Conservation (phyloP, 2,888 invertebrate genomes). For the Catocala fraxini region DNA sequence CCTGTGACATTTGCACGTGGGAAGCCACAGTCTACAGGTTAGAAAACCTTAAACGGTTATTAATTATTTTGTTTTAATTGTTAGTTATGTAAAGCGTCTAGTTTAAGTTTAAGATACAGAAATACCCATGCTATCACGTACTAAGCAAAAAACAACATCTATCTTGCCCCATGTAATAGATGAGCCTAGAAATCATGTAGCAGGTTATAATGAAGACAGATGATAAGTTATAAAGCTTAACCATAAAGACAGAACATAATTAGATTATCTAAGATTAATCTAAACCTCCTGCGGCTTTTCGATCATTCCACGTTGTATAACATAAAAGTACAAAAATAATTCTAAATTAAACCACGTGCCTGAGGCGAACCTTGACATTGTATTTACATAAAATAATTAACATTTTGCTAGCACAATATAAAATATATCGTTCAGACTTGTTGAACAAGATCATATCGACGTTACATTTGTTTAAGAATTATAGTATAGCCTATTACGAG, state of each 20-base stretch:
- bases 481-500: conserved; percentile 38
- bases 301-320: conserved; percentile 17
- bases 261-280: conserved; percentile 39
- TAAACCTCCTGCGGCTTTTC: conserved; percentile 14
- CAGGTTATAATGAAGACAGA: not conserved
- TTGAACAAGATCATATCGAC: conserved; percentile 41
- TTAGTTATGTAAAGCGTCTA: too few species aligned
- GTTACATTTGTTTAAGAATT: conserved; percentile 36
- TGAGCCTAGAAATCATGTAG: too few species aligned
- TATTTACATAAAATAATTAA: conserved; percentile 49
- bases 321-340: conserved; percentile 14
- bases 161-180: too few species aligned
- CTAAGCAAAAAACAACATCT: too few species aligned
- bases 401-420: conserved; percentile 34
- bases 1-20: too few species aligned
- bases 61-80: too few species aligned
- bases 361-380: conserved; percentile 29
- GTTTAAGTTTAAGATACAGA: too few species aligned
- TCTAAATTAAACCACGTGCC: conserved; percentile 29
- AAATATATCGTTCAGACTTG: conserved; percentile 33
- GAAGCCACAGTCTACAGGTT: too few species aligned
- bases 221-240: not conserved
- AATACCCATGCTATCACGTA: too few species aligned
- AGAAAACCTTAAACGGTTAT: too few species aligned
- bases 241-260: conserved; percentile 16